Base-by-base conservation (phyloP, 1,140 invertebrate genomes). In the Camponotus floridanus region DNA sequence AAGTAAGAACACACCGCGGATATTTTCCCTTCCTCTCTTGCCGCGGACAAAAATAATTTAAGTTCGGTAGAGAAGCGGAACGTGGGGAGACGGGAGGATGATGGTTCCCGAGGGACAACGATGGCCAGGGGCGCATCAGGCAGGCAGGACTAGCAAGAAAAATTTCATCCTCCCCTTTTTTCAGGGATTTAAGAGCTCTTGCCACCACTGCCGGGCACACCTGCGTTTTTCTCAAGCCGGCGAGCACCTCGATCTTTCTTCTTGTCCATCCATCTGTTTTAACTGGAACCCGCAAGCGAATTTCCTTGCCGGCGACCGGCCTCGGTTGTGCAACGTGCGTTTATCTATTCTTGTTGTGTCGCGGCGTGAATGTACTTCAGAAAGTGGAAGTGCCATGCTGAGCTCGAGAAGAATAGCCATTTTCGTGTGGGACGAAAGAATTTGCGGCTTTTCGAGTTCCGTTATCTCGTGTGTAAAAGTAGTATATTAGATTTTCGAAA, bases 151-250 rank as follows among this genome's bases (percentile, higher is more conserved):
- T 48, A 11, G 2, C 51, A 59, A 78, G 79, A 51, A 51, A 84
- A 87, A 76, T 67, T 48, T 8, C 33, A 76, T 85, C 48, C 61
- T 45, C 33, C n/a, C 31, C 11, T 85, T 67, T 87, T 73, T 62
- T 86, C 48, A 79, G 26, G 79, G 86, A 84, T 90, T 91, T 90
- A 84, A 89, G 68, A 86, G 88, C 45, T 88, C 73, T 73, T 74
- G 87, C 78, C 33, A 81, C 64, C 33, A 57, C 4, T 76, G 36
- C 55, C 39, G 71, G 39, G 70, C 55, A 33, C 84, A 86, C 71
- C 79, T 87, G 85, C 74, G 68, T 73, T 64, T 79, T 90, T 90
- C 87, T 88, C 88, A 86, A 76, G 79, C 65, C 68, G 51, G 31
- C 68, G 26, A 45, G 61, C 18, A 26, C 48, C 84, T 81, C 76